These are phyloP conservation scores for Aricia artaxerxes DNA, from an alignment of 2,888 invertebrate genomes.

Conservation along the genomic window DNA sequence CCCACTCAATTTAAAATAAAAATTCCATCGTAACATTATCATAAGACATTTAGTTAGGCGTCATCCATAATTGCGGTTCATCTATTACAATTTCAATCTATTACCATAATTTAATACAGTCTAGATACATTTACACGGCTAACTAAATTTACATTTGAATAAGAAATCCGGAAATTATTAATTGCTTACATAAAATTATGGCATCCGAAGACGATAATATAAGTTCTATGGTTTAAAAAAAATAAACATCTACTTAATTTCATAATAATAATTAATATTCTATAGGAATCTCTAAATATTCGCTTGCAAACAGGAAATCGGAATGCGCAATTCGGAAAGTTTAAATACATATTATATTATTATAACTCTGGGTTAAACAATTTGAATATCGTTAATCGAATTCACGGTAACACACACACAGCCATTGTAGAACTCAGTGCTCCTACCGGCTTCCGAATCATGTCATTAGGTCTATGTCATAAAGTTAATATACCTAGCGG, in stretches of 20 bases:
- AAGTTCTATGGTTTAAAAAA: slow-evolving; percentile 1
- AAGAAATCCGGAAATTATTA: slow-evolving; percentile 1
- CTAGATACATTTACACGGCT: slow-evolving; percentile 29
- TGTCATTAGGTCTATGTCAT: neutral
- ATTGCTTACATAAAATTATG: slow-evolving; percentile 26
- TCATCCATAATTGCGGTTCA: slow-evolving; percentile 51
- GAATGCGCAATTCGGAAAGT: no score
- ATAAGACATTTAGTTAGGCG: slow-evolving; percentile 78
- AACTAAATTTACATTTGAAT: slow-evolving; percentile 30
- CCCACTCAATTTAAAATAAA: slow-evolving; percentile 62
- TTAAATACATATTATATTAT: no score
- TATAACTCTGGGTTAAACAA: neutral
- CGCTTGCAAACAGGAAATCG: neutral
- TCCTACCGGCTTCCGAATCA: neutral
- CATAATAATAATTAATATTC: neutral
- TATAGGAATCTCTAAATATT: neutral
- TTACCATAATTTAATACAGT: slow-evolving; percentile 47
- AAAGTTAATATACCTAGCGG: neutral
- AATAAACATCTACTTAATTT: neutral
- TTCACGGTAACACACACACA: neutral
- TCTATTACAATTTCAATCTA: slow-evolving; percentile 70
- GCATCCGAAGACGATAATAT: slow-evolving; percentile 25
- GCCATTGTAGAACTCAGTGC: neutral
- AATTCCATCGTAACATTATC: slow-evolving; percentile 56
- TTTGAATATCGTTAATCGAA: neutral